Conservation (phyloP, 2,113 vertebrate species). For the Telmatochromis sp. region DNA sequence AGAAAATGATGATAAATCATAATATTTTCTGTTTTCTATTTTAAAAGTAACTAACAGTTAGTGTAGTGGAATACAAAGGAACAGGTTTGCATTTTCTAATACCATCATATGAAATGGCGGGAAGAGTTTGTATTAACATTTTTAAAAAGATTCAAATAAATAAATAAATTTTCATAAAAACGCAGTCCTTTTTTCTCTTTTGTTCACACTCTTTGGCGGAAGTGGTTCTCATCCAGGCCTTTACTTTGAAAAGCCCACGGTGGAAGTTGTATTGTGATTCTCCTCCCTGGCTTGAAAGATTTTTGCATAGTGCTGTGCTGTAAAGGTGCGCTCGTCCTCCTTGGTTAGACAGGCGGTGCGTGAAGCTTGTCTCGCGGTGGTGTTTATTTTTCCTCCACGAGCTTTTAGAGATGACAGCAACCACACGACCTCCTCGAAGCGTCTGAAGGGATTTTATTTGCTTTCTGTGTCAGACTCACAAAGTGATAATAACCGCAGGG, state of each 20-base stretch:
- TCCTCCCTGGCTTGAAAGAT: accelerated
- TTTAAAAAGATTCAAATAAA: not conserved
- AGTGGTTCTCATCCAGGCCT: not conserved
- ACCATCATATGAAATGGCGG: not conserved
- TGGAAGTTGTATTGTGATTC: not conserved
- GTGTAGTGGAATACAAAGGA: not conserved
- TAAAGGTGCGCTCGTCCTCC: not conserved
- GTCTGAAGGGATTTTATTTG: not conserved
- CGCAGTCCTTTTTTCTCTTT: not conserved
- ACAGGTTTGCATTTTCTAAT: not conserved
- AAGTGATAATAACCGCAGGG: not conserved
- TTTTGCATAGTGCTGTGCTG: not conserved
- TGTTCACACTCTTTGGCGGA: not conserved
- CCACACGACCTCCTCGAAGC: not conserved
- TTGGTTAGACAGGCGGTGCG: not conserved
- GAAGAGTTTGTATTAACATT: not conserved
- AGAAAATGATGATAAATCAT: not conserved
- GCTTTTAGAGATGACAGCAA: not conserved
- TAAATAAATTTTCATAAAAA: not conserved
- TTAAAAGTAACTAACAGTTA: not conserved
- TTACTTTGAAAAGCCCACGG: constrained; percentile 7
- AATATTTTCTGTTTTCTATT: not conserved
- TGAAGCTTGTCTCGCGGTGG: not conserved
- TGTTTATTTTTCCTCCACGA: not conserved
- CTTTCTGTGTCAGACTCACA: not conserved